Conservation (phyloP, 1,140 invertebrate genomes). For the Nebria ingens region DNA sequence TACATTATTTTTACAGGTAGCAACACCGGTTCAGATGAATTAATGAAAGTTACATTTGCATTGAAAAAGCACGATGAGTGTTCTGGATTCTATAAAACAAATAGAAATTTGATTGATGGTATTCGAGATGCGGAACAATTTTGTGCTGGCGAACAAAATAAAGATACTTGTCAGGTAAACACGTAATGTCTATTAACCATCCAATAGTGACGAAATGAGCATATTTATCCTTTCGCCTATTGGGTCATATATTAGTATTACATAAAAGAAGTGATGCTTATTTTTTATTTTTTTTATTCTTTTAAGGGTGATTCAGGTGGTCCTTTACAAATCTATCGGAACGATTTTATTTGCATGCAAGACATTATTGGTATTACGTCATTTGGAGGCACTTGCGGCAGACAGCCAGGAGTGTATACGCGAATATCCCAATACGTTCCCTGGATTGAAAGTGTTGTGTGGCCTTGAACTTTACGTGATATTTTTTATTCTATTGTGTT, state of each 20-base stretch:
- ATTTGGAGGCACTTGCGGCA: constrained; percentile 11
- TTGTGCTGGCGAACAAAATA: constrained; percentile 4
- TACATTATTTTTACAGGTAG: not conserved
- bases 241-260: no score
- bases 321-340: constrained; percentile 1
- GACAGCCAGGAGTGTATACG: constrained; percentile 36
- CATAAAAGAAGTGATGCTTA: not conserved
- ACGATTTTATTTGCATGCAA: constrained; percentile 6
- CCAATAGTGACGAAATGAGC: not conserved
- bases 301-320: constrained; percentile 24
- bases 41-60: not conserved
- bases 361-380: constrained; percentile 13
- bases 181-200: no score
- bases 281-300: not conserved
- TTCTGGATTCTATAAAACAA: not conserved
- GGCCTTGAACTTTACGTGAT: constrained; percentile 23
- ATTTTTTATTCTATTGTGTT: not conserved
- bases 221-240: not conserved
- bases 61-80: not conserved
- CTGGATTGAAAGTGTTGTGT: constrained; percentile 39
- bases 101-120: not conserved
- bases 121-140: not conserved
- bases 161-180: not conserved
- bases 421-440: constrained; percentile 35
- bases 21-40: not conserved